phyloP scores from a whole-genome alignment of 1,140 invertebrate genomes.

The Drosophila orena region DNA sequence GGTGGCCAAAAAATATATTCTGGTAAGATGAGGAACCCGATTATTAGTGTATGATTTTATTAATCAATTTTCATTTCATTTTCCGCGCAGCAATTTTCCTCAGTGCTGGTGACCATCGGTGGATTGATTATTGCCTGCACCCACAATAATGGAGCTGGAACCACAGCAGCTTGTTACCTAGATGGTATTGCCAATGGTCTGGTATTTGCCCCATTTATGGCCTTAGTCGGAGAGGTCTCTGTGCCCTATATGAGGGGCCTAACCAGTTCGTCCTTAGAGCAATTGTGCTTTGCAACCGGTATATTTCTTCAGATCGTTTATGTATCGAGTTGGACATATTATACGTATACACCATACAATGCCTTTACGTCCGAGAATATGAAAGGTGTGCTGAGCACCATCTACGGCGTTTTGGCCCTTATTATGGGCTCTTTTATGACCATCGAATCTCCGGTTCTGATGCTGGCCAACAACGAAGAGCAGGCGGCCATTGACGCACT shows the following conservation, averaged over 20 bases:
- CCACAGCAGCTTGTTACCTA: constrained; percentile 46
- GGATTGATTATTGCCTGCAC: constrained; percentile 41
- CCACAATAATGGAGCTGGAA: not conserved
- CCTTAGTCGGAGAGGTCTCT: constrained; percentile 52
- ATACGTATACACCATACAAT: not conserved
- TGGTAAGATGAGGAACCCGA: constrained; percentile 28
- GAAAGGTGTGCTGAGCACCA: constrained; percentile 43
- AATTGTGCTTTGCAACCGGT: constrained; percentile 23
- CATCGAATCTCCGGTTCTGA: constrained; percentile 63
- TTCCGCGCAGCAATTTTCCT: constrained; percentile 23
- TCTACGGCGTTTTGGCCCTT: constrained; percentile 45
- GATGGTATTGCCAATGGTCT: constrained; percentile 67
- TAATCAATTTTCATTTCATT: not conserved
- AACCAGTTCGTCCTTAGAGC: constrained; percentile 25
- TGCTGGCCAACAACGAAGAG: constrained; percentile 58
- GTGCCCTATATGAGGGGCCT: constrained; percentile 40
- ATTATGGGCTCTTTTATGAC: constrained; percentile 13
- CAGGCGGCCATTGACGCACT: constrained; percentile 48
- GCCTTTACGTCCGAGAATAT: constrained; percentile 41
- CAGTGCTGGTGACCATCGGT: constrained; percentile 39
- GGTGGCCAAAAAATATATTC: constrained; percentile 53
- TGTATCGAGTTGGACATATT: constrained; percentile 12
- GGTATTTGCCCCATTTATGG: constrained; percentile 56
- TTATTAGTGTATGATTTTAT: too few relatives aligned
- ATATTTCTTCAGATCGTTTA: constrained; percentile 52